These are phyloP conservation scores for Megaptera novaeangliae DNA, from an alignment of 2,113 vertebrate species.

Conservation along the genomic window DNA sequence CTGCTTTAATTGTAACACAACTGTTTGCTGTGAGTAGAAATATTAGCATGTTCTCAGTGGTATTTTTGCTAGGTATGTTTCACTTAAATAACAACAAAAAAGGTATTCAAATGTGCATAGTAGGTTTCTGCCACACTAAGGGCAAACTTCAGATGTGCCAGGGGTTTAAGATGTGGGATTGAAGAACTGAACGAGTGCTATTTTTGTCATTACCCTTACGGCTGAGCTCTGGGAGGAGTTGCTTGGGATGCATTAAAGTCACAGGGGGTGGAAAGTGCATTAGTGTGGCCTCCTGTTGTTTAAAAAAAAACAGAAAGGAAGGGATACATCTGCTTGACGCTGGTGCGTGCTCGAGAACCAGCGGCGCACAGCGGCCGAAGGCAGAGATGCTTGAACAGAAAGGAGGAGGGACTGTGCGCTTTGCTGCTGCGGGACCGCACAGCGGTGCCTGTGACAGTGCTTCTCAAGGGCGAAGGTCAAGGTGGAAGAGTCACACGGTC, in stretches of 20 bases:
- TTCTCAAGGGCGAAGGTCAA: neutral
- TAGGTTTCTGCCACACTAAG: neutral
- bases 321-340: neutral
- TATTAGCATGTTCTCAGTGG: neutral
- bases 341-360: no score
- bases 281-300: neutral
- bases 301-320: neutral
- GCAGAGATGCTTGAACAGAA: neutral
- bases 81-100: neutral
- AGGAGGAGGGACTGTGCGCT: no score
- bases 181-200: neutral
- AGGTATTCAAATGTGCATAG: neutral
- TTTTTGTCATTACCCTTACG: neutral
- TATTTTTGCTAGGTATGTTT: neutral
- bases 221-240: neutral
- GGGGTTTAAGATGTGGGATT: neutral
- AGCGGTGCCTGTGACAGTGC: neutral
- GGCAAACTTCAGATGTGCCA: neutral
- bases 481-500: neutral
- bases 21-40: neutral
- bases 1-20: neutral
- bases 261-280: neutral
- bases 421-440: fast-evolving
- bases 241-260: neutral
- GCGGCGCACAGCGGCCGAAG: neutral